Evolutionary conservation across 2,888 invertebrate genomes (phyloP).

Genomic region (Lasius fuliginosus): DNA sequence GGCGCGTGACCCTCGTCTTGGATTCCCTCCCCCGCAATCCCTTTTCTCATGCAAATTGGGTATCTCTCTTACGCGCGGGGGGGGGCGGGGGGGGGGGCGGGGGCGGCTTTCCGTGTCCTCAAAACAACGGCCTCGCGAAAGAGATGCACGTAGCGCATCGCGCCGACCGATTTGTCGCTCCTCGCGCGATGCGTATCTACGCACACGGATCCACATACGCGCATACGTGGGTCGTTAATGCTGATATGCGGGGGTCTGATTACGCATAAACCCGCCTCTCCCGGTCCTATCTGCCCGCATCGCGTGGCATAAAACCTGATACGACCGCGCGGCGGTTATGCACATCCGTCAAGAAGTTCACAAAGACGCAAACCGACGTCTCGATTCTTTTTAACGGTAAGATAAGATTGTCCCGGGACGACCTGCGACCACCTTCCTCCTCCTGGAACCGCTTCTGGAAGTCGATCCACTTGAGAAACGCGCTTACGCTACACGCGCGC

Average conservation of each 20-base stretch:
- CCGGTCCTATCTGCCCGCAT: slow-evolving; percentile 79
- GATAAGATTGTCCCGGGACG: slow-evolving; percentile 81
- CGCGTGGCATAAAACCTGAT: slow-evolving; percentile 82
- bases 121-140: slow-evolving; percentile 37
- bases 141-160: slow-evolving; percentile 27
- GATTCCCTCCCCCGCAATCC: neutral
- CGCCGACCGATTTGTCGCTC: slow-evolving; percentile 65
- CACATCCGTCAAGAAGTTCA: slow-evolving; percentile 79
- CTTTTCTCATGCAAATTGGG: slow-evolving; percentile 41
- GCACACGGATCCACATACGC: slow-evolving; percentile 34
- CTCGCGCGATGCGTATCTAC: slow-evolving; percentile 61
- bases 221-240: slow-evolving; percentile 69
- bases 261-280: slow-evolving; percentile 78
- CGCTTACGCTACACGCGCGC: neutral
- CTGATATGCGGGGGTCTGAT: slow-evolving; percentile 80
- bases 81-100: too few relatives aligned
- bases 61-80: slow-evolving; percentile 8
- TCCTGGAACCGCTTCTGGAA: slow-evolving; percentile 49
- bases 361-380: slow-evolving; percentile 82
- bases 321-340: slow-evolving; percentile 77
- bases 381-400: slow-evolving; percentile 82
- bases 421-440: slow-evolving; percentile 29
- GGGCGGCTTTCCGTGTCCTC: neutral
- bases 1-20: slow-evolving; percentile 60
- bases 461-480: slow-evolving; percentile 61